A percentile compares a stretch with the other conserved stretches of the same genome.
Conservation (phyloP, 2,888 invertebrate species). For the Synanthedon formicaeformis region DNA sequence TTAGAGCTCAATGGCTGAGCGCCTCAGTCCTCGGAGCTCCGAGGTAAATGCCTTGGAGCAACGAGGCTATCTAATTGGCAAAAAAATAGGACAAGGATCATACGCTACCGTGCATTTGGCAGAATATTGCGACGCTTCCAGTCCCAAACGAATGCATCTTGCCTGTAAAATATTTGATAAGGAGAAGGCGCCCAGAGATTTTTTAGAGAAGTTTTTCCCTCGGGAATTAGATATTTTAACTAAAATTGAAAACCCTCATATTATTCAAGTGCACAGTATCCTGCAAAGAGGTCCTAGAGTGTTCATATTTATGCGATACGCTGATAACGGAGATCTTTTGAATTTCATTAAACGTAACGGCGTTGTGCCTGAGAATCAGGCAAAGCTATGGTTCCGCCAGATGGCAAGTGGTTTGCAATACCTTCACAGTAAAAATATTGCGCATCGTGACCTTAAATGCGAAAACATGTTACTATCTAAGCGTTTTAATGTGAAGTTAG, state of each 20-base stretch:
- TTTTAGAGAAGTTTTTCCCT: constrained; percentile 92
- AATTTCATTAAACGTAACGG: constrained; percentile 86
- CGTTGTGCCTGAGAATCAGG: constrained; percentile 81
- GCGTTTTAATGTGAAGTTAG: constrained; percentile 88
- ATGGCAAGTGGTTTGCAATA: constrained; percentile 87
- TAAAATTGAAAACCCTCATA: constrained; percentile 90
- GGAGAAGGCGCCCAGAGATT: constrained; percentile 88
- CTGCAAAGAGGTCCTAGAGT: constrained; percentile 85
- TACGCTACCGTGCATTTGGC: constrained; percentile 92
- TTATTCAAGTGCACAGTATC: constrained; percentile 90
- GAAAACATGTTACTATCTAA: constrained; percentile 90
- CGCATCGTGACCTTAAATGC: constrained; percentile 93
- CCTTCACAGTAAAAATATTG: constrained; percentile 85
- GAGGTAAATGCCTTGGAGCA: constrained; percentile 88
- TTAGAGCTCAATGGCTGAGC: constrained; percentile 76
- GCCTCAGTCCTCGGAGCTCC: constrained; percentile 82
- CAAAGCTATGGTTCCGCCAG: constrained; percentile 87
- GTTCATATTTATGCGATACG: constrained; percentile 92
- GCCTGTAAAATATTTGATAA: constrained; percentile 94
- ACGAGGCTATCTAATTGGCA: constrained; percentile 85
- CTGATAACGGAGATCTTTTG: constrained; percentile 90
- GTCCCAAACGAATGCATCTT: constrained; percentile 78
- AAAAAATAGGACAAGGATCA: constrained; percentile 91
- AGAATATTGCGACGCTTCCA: constrained; percentile 80
- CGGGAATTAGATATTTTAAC: constrained; percentile 91